Evolutionary conservation across 2,113 vertebrate genomes (phyloP).

Genomic region (Chiloscyllium plagiosum): DNA sequence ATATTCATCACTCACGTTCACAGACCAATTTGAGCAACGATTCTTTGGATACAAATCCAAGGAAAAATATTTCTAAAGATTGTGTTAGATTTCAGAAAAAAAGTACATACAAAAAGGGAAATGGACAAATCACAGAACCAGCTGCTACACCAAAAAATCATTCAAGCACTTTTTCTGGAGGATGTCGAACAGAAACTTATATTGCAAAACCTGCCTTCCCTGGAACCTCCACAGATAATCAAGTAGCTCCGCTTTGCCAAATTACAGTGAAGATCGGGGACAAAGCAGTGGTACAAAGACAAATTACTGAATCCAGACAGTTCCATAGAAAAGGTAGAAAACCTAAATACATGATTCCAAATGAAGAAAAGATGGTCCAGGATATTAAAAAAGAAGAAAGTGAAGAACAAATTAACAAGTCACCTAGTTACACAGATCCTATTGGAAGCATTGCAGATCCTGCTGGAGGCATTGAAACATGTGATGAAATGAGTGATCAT

Average conservation of each 20-base stretch:
- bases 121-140: slow-evolving; percentile 47
- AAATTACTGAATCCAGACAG: slow-evolving; percentile 84
- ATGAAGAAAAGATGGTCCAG: slow-evolving; percentile 47
- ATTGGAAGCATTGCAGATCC: slow-evolving; percentile 13
- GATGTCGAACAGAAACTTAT: slow-evolving; percentile 82
- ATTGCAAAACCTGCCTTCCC: slow-evolving; percentile 91
- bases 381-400: slow-evolving; percentile 39
- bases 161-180: slow-evolving; percentile 45
- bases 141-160: slow-evolving; percentile 52
- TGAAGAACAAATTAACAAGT: slow-evolving; percentile 51
- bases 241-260: slow-evolving; percentile 83
- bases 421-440: slow-evolving; percentile 57
- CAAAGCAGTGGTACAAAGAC: slow-evolving; percentile 86
- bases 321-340: slow-evolving; percentile 76
- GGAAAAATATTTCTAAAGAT: neutral
- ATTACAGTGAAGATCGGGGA: slow-evolving; percentile 97
- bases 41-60: neutral
- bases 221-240: slow-evolving; percentile 77
- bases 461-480: slow-evolving; percentile 60
- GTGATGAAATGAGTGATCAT: slow-evolving; percentile 78
- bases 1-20: neutral
- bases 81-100: slow-evolving; percentile 1
- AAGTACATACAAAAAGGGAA: slow-evolving; percentile 44
- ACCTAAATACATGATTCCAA: slow-evolving; percentile 52
- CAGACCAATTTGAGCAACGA: neutral